Evolutionary conservation across 2,113 vertebrate species (phyloP).

Genomic region (Hypomesus transpacificus): DNA sequence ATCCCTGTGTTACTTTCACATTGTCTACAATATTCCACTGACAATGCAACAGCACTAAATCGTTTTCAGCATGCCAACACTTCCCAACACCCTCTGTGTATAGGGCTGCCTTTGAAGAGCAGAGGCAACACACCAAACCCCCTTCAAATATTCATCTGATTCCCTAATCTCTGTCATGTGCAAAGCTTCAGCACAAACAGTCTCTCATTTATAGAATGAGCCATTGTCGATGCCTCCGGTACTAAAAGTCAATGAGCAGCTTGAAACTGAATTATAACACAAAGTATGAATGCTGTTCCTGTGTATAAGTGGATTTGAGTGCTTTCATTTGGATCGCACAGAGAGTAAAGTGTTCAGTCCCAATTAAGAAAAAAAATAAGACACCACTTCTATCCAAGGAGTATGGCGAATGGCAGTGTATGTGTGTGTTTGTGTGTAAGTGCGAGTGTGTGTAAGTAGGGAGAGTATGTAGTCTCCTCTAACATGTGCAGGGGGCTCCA

Average conservation of each 20-base stretch:
- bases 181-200: neutral
- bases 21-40: too few species aligned
- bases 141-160: neutral
- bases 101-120: neutral
- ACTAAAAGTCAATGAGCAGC: neutral
- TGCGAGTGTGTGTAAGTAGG: too few species aligned
- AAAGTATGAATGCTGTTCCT: neutral
- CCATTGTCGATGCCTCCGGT: neutral
- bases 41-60: too few species aligned
- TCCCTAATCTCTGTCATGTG: too few species aligned
- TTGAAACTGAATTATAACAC: neutral
- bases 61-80: too few species aligned
- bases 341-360: neutral
- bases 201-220: neutral
- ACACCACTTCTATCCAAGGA: neutral
- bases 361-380: neutral
- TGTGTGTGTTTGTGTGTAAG: too few species aligned
- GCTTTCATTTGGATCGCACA: neutral
- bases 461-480: too few species aligned
- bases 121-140: neutral
- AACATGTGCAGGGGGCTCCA: too few species aligned
- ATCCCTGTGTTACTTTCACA: too few species aligned
- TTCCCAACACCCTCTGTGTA: neutral
- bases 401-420: too few species aligned
- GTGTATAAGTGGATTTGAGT: constrained; percentile 1